A percentile compares a stretch with the other conserved stretches of the same genome.
These are phyloP conservation scores for Euthynnus affinis DNA, from an alignment of 2,797 vertebrate species.

Conservation along the genomic window DNA sequence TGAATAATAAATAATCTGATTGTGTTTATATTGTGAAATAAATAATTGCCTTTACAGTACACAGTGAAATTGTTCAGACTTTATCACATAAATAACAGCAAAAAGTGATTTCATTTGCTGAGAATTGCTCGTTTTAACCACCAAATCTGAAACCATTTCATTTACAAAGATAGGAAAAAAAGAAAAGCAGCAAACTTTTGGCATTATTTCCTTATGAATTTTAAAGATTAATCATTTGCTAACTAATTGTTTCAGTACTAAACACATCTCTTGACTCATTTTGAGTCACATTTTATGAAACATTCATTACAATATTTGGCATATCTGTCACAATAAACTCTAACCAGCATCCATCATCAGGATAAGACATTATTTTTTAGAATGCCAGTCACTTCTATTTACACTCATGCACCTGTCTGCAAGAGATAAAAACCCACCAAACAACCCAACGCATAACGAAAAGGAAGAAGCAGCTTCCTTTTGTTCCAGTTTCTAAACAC, in stretches of 20 bases:
- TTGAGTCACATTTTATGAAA: not conserved
- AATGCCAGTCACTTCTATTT: not conserved
- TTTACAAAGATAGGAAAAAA: not conserved
- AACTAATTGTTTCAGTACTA: too few species aligned
- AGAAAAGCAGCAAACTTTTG: not conserved
- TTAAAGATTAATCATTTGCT: too few species aligned
- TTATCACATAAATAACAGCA: not conserved
- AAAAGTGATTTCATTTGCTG: too few species aligned
- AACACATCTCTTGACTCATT: too few species aligned
- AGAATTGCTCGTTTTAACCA: too few species aligned
- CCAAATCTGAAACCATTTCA: too few species aligned
- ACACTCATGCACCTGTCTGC: conserved; percentile 7
- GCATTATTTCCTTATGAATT: too few species aligned
- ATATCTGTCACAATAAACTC: not conserved
- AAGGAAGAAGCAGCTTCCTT: conserved; percentile 4
- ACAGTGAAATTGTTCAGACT: not conserved
- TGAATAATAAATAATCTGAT: not conserved
- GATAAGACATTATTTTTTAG: not conserved
- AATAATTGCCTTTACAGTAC: not conserved
- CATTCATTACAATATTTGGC: not conserved
- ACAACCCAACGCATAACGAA: not conserved
- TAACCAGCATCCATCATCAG: not conserved
- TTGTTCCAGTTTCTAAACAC: conserved; percentile 15
- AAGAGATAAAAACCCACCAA: conserved; percentile 12
- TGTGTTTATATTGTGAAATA: not conserved